Evolutionary conservation across 2,113 vertebrate genomes (phyloP).

Genomic region (Pseudopodoces humilis): DNA sequence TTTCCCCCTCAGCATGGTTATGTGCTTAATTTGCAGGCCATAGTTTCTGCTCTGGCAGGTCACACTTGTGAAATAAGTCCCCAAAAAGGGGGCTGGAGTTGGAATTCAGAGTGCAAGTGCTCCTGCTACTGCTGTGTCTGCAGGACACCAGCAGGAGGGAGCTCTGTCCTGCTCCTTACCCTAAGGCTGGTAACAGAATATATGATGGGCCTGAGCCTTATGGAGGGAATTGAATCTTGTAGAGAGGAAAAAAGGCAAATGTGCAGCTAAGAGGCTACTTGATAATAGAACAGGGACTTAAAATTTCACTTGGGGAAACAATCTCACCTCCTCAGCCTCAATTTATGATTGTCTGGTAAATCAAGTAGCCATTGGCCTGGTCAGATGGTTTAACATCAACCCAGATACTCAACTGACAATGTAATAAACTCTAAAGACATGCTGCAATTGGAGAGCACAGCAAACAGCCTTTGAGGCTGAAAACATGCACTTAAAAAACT

Average conservation of each 20-base stretch:
- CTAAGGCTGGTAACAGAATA: background rate
- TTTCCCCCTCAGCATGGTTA: background rate
- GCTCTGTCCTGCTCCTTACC: background rate
- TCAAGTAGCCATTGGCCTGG: conserved; percentile 13
- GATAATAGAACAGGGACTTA: background rate
- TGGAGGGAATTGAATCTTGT: background rate
- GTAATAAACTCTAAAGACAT: background rate
- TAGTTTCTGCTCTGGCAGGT: background rate
- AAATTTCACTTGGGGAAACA: background rate
- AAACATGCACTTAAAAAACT: background rate
- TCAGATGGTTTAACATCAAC: background rate
- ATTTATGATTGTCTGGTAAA: background rate
- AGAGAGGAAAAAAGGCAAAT: background rate
- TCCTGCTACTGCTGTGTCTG: background rate
- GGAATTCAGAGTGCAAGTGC: background rate
- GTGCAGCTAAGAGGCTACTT: background rate
- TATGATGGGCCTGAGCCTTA: background rate
- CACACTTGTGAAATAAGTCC: background rate
- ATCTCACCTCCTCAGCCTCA: background rate
- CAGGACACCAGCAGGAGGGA: background rate
- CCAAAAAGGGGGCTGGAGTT: background rate
- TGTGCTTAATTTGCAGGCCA: background rate
- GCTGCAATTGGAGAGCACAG: background rate
- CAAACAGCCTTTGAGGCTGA: background rate
- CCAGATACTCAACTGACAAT: background rate